Percentiles rank a stretch among this genome's conserved stretches.
Conservation (phyloP, 2,888 invertebrate genomes). For the Arge pagana region DNA sequence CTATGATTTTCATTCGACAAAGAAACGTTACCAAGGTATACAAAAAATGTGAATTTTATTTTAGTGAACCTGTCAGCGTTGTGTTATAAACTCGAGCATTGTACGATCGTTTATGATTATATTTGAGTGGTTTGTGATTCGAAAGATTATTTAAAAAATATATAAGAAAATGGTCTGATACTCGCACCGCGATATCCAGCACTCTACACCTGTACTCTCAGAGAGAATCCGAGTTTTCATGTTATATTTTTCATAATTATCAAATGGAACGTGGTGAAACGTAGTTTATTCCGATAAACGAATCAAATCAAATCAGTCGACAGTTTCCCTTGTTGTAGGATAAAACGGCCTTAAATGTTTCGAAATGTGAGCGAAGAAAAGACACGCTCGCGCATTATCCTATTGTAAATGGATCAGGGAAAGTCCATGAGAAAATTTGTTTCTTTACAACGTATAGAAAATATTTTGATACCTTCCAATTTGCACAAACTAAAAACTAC, state of each 20-base stretch:
- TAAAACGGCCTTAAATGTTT: slow-evolving; percentile 50
- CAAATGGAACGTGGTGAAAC: slow-evolving; percentile 27
- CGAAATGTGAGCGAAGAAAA: slow-evolving; percentile 20
- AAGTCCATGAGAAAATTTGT: slow-evolving; percentile 28
- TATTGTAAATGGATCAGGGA: slow-evolving; percentile 6
- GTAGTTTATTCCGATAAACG: slow-evolving; percentile 23
- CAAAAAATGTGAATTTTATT: neutral
- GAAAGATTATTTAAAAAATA: too few species aligned
- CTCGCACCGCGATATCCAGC: slow-evolving; percentile 14
- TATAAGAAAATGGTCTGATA: neutral
- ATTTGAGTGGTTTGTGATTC: neutral
- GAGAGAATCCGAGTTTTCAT: slow-evolving; percentile 30
- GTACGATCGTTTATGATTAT: neutral
- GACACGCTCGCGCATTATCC: slow-evolving; percentile 3
- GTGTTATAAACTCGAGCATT: neutral
- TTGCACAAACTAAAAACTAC: slow-evolving; percentile 47
- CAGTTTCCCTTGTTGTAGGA: slow-evolving; percentile 46
- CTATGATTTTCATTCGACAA: neutral
- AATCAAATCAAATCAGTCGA: slow-evolving; percentile 42
- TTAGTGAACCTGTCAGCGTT: neutral
- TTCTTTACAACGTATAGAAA: slow-evolving; percentile 45
- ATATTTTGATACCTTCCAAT: slow-evolving; percentile 56
- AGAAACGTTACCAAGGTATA: neutral
- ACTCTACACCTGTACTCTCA: slow-evolving; percentile 13
- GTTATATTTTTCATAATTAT: slow-evolving; percentile 44